A percentile compares a stretch with the other conserved stretches of the same genome.
Evolutionary conservation across 2,797 vertebrate genomes (phyloP).

Genomic region (Meriones psammophilus): DNA sequence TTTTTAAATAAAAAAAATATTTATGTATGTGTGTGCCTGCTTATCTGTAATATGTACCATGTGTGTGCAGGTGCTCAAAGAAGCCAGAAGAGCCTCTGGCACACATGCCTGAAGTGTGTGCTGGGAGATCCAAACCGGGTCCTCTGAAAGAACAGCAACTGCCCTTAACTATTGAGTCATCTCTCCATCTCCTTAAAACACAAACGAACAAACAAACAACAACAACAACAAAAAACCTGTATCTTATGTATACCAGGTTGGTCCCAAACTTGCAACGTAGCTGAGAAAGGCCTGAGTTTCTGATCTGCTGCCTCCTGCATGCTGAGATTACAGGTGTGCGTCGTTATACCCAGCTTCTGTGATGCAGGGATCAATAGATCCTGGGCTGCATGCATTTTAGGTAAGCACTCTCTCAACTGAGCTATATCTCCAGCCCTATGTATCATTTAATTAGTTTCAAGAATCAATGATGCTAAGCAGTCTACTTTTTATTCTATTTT

Average conservation of each 20-base stretch:
- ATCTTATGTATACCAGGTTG: not conserved
- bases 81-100: not conserved
- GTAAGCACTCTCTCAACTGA: not conserved
- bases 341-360: not conserved
- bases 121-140: no score
- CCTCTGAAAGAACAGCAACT: not conserved
- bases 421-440: not conserved
- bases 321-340: not conserved
- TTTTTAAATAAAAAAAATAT: not conserved
- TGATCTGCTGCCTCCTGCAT: not conserved
- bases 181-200: not conserved
- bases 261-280: not conserved
- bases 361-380: not conserved
- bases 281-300: not conserved
- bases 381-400: not conserved
- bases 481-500: conserved; percentile 57
- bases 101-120: not conserved
- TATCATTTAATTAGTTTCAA: conserved; percentile 45
- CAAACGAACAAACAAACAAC: no score
- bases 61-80: not conserved
- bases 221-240: no score
- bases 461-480: conserved; percentile 6
- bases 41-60: not conserved
- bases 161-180: not conserved
- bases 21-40: not conserved